Conservation (phyloP, 2,888 invertebrate species). For the Chamaedrilus cognettii region DNA sequence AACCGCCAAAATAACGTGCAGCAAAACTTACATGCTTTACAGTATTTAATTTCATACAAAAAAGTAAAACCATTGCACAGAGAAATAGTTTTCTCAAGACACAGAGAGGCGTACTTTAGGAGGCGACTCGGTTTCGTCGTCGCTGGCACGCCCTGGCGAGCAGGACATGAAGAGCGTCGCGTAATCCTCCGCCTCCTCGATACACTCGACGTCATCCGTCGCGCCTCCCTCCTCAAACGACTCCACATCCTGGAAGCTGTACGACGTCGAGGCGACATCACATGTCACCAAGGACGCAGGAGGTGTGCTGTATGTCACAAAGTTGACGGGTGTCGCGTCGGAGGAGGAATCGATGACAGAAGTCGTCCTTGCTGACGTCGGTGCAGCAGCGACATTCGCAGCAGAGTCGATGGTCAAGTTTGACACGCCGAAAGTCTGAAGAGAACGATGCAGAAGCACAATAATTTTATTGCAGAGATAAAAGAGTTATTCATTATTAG, state of each 20-base stretch:
- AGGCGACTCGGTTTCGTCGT: background rate
- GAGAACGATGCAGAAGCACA: no score
- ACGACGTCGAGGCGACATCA: background rate
- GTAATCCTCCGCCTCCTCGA: background rate
- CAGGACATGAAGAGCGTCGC: constrained; percentile 5
- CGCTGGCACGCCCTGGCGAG: constrained; percentile 1
- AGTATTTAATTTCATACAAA: no score
- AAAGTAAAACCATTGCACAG: no score
- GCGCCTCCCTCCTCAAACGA: background rate
- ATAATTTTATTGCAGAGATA: no score
- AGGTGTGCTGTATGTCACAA: background rate
- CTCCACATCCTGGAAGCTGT: background rate
- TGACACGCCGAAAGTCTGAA: background rate
- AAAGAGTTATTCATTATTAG: no score
- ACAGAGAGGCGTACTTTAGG: no score
- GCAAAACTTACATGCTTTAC: no score
- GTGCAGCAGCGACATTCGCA: background rate
- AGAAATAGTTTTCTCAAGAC: no score
- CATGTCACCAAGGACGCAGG: no score
- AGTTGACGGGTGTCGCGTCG: constrained; percentile 4
- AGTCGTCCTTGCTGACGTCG: no score
- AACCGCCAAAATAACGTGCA: no score
- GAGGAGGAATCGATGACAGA: no score
- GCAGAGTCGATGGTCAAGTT: background rate
- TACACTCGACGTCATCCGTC: constrained; percentile 3